Base-by-base conservation (phyloP, 2,888 invertebrate species). In the Antitype chi region DNA sequence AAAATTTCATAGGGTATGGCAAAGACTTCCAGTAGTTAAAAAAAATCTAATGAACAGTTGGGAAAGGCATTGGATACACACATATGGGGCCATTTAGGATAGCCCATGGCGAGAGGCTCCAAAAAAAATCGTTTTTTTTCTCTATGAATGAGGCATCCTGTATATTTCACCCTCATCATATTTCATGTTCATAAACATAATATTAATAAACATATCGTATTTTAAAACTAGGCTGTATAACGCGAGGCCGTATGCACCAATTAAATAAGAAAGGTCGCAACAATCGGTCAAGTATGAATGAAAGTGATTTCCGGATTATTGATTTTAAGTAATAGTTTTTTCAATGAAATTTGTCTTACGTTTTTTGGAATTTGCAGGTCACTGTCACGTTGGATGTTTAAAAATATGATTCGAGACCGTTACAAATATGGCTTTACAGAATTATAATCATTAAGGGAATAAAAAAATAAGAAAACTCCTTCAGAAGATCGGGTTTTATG, bases 201-300 rank as follows among this genome's bases (percentile, higher is more conserved):
- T 11, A 52, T 49, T 13, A 80, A 72, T 63, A 69, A 64, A 49
- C n/a, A 66, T 66, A 52, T 57, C 43, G 15, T 68, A 43, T 81
- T 60, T 64, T 38, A 59, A 52, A 52, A 72, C 55, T 66, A 52
- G 59, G 28, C 38, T 62, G n/a, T 70, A 53, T 32, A 59, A 2
- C n/a, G 7, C 84, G 67, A 78, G 84, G 86, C 38, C 49, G 28
- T 52, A 62, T 76, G 53, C 52, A 59, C 68, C 85, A 80, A 78
- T 73, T 71, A 75, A 74, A 63, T 74, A 55, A 78, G 64, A 76
- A 78, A 77, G 88, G 80, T 75, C 72, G 59, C 52, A 38, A 25
- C 60, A 86, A 47, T 88, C 49, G 76, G 74, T 88, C 85, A 85
- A 74, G 66, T 70, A 62, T 67, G 47, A 69, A 84, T 79, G 71